These are phyloP conservation scores for Circaetus cinerascens DNA, from an alignment of 2,113 vertebrate species.

Conservation along the genomic window DNA sequence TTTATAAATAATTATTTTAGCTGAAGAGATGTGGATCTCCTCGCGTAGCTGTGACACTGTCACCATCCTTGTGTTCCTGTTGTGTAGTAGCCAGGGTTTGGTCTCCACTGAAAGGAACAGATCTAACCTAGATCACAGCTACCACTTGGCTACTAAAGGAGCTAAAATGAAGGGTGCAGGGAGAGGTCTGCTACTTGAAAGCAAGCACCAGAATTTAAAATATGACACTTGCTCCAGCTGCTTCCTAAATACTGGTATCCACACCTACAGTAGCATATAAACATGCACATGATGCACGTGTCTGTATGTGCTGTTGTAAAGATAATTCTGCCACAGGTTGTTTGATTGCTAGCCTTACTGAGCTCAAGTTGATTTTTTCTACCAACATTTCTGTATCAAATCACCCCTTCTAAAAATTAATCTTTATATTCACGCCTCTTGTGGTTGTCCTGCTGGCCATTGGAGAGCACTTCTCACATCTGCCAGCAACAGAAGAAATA, in stretches of 20 bases:
- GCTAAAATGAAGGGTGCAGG: background rate
- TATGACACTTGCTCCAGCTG: background rate
- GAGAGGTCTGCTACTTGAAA: background rate
- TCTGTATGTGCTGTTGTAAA: background rate
- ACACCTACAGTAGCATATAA: background rate
- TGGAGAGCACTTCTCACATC: background rate
- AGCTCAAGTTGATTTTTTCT: background rate
- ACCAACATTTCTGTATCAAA: background rate
- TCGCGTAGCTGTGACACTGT: background rate
- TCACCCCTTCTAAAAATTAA: background rate
- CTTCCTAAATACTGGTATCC: background rate
- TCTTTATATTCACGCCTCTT: background rate
- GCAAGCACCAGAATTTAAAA: background rate
- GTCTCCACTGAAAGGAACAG: background rate
- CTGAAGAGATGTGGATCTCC: background rate
- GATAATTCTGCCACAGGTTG: background rate
- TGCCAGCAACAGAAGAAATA: background rate
- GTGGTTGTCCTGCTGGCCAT: background rate
- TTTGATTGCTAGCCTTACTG: background rate
- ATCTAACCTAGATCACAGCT: background rate
- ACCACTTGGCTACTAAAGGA: background rate
- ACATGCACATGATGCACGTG: fast-evolving
- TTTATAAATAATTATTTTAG: background rate
- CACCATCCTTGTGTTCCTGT: background rate
- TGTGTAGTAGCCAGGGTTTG: background rate